Evolutionary conservation across 2,113 vertebrate genomes (phyloP).

Genomic region (Cebus imitator): DNA sequence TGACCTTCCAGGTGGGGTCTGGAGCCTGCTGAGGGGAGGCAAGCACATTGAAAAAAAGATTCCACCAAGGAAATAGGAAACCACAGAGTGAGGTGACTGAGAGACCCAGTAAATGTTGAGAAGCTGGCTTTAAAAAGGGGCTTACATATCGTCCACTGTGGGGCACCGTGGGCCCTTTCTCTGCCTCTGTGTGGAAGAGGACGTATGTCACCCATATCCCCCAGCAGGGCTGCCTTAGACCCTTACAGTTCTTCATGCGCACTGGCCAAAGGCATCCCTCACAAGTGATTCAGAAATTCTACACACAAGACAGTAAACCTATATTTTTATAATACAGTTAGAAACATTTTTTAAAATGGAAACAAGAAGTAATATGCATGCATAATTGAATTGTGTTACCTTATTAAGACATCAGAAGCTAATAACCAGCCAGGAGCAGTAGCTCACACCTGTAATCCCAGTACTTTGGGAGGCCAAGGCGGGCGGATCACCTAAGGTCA

Average conservation of each 20-base stretch:
- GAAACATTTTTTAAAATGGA: neutral
- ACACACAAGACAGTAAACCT: neutral
- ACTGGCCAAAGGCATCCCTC: neutral
- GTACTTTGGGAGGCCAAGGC: too few species aligned
- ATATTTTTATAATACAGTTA: neutral
- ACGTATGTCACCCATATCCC: accelerated
- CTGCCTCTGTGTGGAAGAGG: neutral
- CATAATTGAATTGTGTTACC: neutral
- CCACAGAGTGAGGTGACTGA: neutral
- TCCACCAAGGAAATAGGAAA: neutral
- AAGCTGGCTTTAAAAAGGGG: neutral
- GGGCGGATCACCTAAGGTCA: too few species aligned
- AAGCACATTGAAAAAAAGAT: neutral
- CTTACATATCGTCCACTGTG: neutral
- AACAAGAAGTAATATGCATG: neutral
- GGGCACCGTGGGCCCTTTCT: neutral
- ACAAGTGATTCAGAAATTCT: neutral
- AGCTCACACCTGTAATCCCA: too few species aligned
- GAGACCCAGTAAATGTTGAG: neutral
- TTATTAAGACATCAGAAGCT: neutral
- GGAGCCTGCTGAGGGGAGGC: neutral
- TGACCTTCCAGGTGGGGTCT: neutral
- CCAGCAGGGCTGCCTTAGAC: too few species aligned
- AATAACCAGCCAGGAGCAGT: neutral
- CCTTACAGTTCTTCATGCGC: neutral